Evolutionary conservation across 2,113 vertebrate species (phyloP), one percentile per base, ranked within the genome.

Genomic region (Dasypus novemcinctus): DNA sequence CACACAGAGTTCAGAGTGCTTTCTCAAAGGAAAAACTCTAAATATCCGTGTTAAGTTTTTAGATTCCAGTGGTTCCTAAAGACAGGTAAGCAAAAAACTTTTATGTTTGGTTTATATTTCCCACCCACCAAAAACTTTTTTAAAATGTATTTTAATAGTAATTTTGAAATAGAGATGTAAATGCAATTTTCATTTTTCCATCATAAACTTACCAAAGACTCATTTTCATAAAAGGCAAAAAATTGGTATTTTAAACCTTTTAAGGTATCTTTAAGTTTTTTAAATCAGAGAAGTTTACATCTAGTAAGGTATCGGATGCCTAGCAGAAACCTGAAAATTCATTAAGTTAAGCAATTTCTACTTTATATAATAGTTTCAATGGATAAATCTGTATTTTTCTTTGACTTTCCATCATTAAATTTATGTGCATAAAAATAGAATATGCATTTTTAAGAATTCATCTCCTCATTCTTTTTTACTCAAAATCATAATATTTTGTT

Each of bases 401-500:
- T 96, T 81, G 31, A 69, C 41, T 83, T 92, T 88, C 97, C 95
- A 75, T 66, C 94, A 91, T 79, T 92, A 95, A 89, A 95, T 0
- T 5, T 20, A 94, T 97, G 95, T 95, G 2, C 76, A 93, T 95
- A 86, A 96, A 97, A 97, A 96, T 75, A 80, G 13, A 27, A 94
- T 12, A 64, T 95, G 95, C 90, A n/a, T 93, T 97, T 97, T 87
- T 90, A 83, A 90, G 43, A 85, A n/a, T 94, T 97, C 49, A 74
- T 96, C 46, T 97, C 21, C 61, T 91, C 57, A 80, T 94, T 81
- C 0, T 63, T 93, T 15, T 52, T 97, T 86, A 75, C 66, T 96
- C 94, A 94, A 96, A 98, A 72, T 63, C 43, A 86, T 81, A 31
- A 1, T 90, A 38, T 93, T 97, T 76, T 89, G 52, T 84, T 84